A percentile compares a stretch with the other conserved stretches of the same genome.
Conservation (phyloP, 2,113 vertebrate genomes). For the Cariama cristata region DNA sequence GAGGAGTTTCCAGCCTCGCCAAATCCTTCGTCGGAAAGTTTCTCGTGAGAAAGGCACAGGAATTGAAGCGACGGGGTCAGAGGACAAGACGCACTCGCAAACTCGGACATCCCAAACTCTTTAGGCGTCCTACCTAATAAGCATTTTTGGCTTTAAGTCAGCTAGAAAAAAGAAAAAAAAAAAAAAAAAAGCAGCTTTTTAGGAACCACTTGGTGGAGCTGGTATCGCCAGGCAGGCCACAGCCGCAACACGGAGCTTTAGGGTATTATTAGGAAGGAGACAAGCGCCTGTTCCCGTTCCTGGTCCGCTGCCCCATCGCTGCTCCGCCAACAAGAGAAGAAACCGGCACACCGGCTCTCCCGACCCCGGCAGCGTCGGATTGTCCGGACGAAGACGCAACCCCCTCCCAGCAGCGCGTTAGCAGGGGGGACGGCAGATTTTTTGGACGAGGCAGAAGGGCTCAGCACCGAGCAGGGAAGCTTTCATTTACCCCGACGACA, state of each 20-base stretch:
- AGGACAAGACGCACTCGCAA: accelerated
- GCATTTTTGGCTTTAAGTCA: not conserved
- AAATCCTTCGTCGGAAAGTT: accelerated
- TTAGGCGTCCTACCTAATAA: accelerated
- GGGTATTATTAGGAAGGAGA: not conserved
- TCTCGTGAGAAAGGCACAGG: accelerated
- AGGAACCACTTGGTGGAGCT: not conserved
- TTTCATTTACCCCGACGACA: not conserved
- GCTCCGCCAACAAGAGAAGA: not conserved
- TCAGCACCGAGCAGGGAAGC: not conserved
- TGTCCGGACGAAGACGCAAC: accelerated
- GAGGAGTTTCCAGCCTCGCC: not conserved
- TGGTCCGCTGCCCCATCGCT: not conserved
- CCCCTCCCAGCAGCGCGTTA: accelerated
- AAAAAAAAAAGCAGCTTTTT: not conserved
- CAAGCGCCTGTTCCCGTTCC: accelerated
- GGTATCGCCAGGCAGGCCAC: accelerated
- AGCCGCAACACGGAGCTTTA: accelerated
- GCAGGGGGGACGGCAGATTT: not conserved
- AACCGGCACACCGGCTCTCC: accelerated
- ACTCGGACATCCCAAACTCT: not conserved
- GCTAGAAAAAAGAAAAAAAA: too few species aligned
- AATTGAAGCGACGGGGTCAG: accelerated
- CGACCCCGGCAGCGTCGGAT: accelerated
- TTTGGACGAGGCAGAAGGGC: not conserved